Evolutionary conservation across 2,888 invertebrate genomes (phyloP).

Genomic region (Acanthosepion pharaonis): DNA sequence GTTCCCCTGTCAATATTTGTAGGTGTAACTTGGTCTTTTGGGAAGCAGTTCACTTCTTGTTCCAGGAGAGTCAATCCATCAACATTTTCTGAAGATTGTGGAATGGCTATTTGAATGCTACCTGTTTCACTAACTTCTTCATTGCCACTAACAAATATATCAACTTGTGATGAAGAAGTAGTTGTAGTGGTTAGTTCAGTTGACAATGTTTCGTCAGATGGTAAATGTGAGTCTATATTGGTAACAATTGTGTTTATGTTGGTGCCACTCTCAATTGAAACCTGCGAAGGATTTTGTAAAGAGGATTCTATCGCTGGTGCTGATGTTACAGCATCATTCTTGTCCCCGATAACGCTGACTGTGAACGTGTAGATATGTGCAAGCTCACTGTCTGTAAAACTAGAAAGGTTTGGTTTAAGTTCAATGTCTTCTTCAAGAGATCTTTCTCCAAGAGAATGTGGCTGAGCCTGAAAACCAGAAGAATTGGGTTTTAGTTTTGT

Average conservation of each 20-base stretch:
- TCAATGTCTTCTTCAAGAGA: neutral
- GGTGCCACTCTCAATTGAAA: neutral
- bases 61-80: neutral
- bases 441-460: neutral
- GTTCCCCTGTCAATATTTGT: neutral
- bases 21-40: neutral
- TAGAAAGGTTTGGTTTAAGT: neutral
- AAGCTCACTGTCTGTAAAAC: neutral
- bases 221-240: neutral
- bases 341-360: neutral
- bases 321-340: neutral
- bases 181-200: neutral
- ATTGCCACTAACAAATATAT: neutral
- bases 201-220: neutral
- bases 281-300: neutral
- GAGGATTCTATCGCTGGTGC: neutral
- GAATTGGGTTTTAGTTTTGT: neutral
- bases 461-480: neutral
- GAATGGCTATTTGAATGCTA: neutral
- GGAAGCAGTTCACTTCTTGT: neutral
- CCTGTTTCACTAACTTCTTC: neutral
- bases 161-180: neutral
- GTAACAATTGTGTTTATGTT: neutral
- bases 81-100: slow-evolving; percentile 11
- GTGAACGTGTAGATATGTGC: neutral